A percentile compares a stretch with the other conserved stretches of the same genome.
Evolutionary conservation across 2,113 vertebrate genomes (phyloP).

Genomic region (Anguilla rostrata): DNA sequence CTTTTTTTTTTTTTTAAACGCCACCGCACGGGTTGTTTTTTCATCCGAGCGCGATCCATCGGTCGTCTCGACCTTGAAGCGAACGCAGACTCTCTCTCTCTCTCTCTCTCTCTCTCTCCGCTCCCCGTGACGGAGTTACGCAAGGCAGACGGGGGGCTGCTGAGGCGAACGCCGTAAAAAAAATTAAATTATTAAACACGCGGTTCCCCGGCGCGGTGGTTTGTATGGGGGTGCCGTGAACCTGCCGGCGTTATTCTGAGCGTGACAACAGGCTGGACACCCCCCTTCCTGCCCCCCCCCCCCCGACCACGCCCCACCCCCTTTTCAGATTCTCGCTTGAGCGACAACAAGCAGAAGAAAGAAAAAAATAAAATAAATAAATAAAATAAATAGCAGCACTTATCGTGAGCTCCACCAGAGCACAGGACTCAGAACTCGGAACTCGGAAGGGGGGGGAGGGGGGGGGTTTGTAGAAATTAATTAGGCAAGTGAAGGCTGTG

Average conservation of each 20-base stretch:
- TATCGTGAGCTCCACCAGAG: background rate
- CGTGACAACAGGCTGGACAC: background rate
- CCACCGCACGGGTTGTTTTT: background rate
- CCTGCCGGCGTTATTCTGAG: background rate
- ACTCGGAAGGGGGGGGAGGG: too few species aligned
- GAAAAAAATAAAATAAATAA: background rate
- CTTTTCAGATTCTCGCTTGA: constrained; percentile 5
- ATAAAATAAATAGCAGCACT: background rate
- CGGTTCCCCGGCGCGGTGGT: background rate
- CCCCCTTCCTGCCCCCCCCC: background rate
- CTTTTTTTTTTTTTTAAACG: background rate
- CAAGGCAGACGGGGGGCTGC: background rate
- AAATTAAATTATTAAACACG: constrained; percentile 16
- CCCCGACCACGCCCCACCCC: too few species aligned
- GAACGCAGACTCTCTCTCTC: background rate
- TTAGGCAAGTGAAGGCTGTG: constrained; percentile 17
- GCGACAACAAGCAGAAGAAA: background rate
- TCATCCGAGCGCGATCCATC: background rate
- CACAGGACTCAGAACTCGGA: background rate
- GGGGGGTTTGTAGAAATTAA: constrained; percentile 16
- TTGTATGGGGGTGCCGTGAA: constrained; percentile 5
- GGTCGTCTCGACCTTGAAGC: constrained; percentile 27
- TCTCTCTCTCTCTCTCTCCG: background rate
- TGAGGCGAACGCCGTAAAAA: background rate
- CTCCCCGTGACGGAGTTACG: constrained; percentile 16